Conservation (phyloP, 2,797 vertebrate genomes). For the Alexandromys oeconomus region DNA sequence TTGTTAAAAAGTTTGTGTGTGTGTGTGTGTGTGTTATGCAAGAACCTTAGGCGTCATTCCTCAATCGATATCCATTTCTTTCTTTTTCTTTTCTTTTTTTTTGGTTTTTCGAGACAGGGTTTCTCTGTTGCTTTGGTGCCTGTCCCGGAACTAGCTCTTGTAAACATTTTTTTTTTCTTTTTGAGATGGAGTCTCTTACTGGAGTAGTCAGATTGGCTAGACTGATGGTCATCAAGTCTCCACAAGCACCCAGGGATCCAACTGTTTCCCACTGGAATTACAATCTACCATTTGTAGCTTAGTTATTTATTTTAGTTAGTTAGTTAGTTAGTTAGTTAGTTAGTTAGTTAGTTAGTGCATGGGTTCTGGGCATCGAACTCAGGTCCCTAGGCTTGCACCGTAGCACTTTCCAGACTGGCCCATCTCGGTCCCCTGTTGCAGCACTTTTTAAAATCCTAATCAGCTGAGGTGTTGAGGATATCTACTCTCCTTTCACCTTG, state of each 20-base stretch:
- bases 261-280: neutral
- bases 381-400: neutral
- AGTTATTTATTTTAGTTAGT: neutral
- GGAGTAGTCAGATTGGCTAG: neutral
- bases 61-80: neutral
- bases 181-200: neutral
- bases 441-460: neutral
- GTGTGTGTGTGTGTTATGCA: neutral
- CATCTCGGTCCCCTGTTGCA: neutral
- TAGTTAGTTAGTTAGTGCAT: neutral
- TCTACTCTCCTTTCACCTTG: neutral
- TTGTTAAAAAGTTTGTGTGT: neutral
- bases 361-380: neutral
- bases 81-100: too few relatives aligned
- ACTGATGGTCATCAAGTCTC: neutral
- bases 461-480: neutral
- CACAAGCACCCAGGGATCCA: neutral
- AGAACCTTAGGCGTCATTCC: neutral
- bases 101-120: too few relatives aligned
- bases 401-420: neutral
- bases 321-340: neutral
- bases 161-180: too few relatives aligned
- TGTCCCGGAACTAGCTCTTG: too few relatives aligned
- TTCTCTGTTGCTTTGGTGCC: too few relatives aligned
- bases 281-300: neutral